Conservation (phyloP, 2,888 invertebrate species). For the Drosophila pseudotalamancana region DNA sequence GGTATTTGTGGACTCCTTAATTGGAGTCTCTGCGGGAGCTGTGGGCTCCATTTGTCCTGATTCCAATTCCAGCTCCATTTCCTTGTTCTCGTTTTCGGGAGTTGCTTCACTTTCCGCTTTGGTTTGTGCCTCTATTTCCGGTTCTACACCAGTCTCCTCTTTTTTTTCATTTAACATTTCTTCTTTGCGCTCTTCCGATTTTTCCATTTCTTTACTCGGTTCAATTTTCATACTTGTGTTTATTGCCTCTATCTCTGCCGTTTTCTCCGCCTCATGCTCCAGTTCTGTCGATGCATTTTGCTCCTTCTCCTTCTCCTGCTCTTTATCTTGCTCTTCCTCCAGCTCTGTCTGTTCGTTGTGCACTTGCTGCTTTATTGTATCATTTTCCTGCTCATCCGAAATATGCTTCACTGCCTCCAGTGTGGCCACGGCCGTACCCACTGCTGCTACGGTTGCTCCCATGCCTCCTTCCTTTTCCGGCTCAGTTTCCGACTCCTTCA, state of each 20-base stretch:
- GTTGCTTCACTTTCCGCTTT: background rate
- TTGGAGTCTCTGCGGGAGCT: slow-evolving; percentile 53
- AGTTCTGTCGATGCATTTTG: background rate
- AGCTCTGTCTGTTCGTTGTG: background rate
- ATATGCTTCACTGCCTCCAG: slow-evolving; percentile 62
- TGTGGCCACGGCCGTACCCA: slow-evolving; percentile 45
- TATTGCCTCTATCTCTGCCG: background rate
- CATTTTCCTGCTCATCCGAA: slow-evolving; percentile 34
- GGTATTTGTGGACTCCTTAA: background rate
- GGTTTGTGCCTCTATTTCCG: background rate
- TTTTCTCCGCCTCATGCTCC: background rate
- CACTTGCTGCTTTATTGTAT: background rate
- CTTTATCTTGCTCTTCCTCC: background rate
- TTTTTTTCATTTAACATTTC: slow-evolving; percentile 38
- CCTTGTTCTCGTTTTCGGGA: background rate
- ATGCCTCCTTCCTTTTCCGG: slow-evolving; percentile 26
- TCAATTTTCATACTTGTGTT: slow-evolving; percentile 17
- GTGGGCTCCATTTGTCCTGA: slow-evolving; percentile 34
- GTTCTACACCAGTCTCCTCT: background rate
- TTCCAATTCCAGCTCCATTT: background rate
- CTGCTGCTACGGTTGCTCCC: slow-evolving; percentile 36
- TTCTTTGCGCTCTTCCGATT: background rate
- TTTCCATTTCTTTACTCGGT: background rate
- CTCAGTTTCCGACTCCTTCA: slow-evolving; percentile 40
- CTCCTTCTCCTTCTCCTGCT: background rate